Evolutionary conservation across 2,797 vertebrate species (phyloP), one percentile per base, ranked within the genome.

Genomic region (Danio jaintianensis): DNA sequence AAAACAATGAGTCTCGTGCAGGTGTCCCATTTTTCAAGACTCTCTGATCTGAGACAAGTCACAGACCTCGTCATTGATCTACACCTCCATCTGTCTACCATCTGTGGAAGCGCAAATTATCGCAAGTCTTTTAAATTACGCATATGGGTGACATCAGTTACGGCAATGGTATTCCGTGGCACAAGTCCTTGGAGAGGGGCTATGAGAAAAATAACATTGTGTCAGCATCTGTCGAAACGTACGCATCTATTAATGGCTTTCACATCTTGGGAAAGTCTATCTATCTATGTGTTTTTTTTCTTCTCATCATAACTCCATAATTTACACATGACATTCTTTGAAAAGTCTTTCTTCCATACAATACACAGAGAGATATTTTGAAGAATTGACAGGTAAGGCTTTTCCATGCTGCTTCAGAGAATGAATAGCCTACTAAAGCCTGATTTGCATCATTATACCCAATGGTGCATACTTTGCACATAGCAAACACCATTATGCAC

Each of bases 81-180:
- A 61, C 22, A 36, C 40, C 10, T 70, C 83, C 85, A 84, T 86
- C 83, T 86, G 85, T 38, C 58, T 56, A 62, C 85, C 81, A 84
- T 84, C 78, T 86, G 85, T 63, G 71, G 42, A 81, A 58, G 71
- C 61, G 29, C 18, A 67, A 80, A 84, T 75, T 53, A 64, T 80
- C 74, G 62, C 79, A 77, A 81, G 79, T 42, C 64, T 79, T 74
- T 75, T 82, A 64, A 82, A 82, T 72, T 82, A 71, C 11, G 55
- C 75, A 47, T 81, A 61, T 79, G 79, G 75, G 71, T 47, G 64
- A 74, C 68, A 84, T 78, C 67, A 55, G 43, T 72, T 67, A 75
- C 58, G 63, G 61, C 53, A 62, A 58, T 58, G 62, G 20, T 66
- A 29, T 64, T 66, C 63, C 1, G 10, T 12, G 18, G 11, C 38